Evolutionary conservation across 2,888 invertebrate genomes (phyloP).

Genomic region (Lochmaea capreae): DNA sequence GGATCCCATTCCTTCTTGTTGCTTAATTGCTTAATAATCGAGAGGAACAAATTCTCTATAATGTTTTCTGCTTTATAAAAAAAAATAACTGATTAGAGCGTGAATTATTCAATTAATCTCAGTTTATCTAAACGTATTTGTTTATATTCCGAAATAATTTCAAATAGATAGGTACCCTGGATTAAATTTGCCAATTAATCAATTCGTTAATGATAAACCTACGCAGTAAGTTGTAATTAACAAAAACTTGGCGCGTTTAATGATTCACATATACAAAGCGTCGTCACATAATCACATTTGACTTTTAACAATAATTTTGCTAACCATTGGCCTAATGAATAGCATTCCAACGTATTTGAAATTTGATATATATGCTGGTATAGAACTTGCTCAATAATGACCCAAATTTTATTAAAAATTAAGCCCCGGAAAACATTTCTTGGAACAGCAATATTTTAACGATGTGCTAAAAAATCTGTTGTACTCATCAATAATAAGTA

Average conservation of each 20-base stretch:
- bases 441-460: conserved; percentile 2
- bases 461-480: not conserved
- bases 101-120: too few species aligned
- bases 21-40: too few species aligned
- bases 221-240: too few species aligned
- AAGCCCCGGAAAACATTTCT: not conserved
- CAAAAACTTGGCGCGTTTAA: not conserved
- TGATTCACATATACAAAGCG: not conserved
- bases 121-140: too few species aligned
- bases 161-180: too few species aligned
- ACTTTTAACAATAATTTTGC: not conserved
- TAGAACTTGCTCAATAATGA: not conserved
- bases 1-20: too few species aligned
- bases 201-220: too few species aligned
- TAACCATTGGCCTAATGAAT: not conserved
- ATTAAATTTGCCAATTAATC: too few species aligned
- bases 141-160: too few species aligned
- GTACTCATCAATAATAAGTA: conserved; percentile 5
- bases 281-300: not conserved
- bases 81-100: too few species aligned
- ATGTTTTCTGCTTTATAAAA: not conserved
- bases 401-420: conserved; percentile 5
- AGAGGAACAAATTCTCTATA: too few species aligned
- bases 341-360: not conserved
- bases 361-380: conserved; percentile 4